Percentiles rank a stretch among this genome's conserved stretches.
phyloP scores from a whole-genome alignment of 2,797 vertebrate genomes.

The Pseudochirops corinnae region DNA sequence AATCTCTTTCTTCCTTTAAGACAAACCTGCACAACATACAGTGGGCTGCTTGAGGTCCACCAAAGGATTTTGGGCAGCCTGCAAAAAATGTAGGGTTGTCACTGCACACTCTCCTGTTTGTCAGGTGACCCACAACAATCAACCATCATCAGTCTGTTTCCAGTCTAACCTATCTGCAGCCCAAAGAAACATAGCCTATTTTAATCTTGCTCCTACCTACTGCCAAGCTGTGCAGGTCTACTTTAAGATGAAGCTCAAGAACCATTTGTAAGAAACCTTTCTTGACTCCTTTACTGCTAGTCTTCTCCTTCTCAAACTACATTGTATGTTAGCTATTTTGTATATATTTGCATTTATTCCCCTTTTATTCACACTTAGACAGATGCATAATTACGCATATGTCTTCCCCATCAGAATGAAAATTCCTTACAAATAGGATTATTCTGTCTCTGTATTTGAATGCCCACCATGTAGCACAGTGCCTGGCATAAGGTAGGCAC shows the following conservation, averaged over 20 bases:
- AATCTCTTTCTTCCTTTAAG: background rate
- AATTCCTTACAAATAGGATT: background rate
- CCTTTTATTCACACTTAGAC: background rate
- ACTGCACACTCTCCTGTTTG: too few relatives aligned
- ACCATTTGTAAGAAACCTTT: background rate
- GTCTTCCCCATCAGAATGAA: background rate
- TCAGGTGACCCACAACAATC: too few relatives aligned
- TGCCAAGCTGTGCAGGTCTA: too few relatives aligned
- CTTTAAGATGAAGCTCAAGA: background rate
- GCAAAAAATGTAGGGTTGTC: too few relatives aligned
- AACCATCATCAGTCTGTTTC: too few relatives aligned
- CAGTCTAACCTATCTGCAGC: too few relatives aligned
- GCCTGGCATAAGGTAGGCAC: background rate
- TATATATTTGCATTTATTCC: background rate
- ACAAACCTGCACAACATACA: too few relatives aligned
- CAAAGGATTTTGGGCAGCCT: too few relatives aligned
- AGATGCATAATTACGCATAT: background rate
- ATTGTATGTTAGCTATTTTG: background rate
- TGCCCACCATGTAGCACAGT: background rate
- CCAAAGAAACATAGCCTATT: too few relatives aligned
- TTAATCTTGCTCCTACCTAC: too few relatives aligned
- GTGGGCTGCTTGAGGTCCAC: too few relatives aligned
- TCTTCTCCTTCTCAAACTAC: background rate
- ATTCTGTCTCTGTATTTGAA: background rate
- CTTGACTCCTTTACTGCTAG: background rate